phyloP scores from a whole-genome alignment of 2,113 vertebrate genomes.

The Stegostoma tigrinum region DNA sequence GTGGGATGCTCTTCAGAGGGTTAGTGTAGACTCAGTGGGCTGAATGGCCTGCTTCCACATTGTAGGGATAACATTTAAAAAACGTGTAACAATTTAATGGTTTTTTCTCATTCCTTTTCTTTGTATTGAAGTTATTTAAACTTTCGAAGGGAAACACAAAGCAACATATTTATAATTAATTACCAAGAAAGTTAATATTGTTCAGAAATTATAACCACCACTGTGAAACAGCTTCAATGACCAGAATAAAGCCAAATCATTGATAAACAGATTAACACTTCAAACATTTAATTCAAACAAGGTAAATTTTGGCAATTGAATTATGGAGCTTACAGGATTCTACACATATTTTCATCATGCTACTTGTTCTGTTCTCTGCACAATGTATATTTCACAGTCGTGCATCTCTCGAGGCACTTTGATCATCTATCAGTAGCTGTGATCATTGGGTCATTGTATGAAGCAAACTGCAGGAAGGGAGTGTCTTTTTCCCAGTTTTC shows the following conservation, averaged over 20 bases:
- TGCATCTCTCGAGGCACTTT: not conserved
- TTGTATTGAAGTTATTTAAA: not conserved
- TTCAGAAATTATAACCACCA: not conserved
- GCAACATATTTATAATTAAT: not conserved
- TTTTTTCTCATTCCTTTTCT: not conserved
- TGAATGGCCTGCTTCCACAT: no score
- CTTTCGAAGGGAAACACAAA: not conserved
- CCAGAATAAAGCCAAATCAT: not conserved
- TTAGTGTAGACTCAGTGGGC: no score
- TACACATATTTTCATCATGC: not conserved
- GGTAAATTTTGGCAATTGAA: not conserved
- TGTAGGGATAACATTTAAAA: not conserved
- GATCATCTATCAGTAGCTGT: not conserved
- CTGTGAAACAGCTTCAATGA: not conserved
- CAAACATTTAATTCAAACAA: slow-evolving; percentile 8
- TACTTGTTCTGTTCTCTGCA: not conserved
- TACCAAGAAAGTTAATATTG: not conserved
- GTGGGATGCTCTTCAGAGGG: no score
- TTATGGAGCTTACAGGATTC: not conserved
- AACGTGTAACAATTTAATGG: not conserved
- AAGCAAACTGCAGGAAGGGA: not conserved
- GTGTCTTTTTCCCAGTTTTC: not conserved
- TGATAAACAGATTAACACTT: not conserved
- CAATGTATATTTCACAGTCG: not conserved
- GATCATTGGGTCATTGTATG: not conserved